Base-by-base conservation (phyloP, 2,888 invertebrate species). In the Tupiocoris notatus region DNA sequence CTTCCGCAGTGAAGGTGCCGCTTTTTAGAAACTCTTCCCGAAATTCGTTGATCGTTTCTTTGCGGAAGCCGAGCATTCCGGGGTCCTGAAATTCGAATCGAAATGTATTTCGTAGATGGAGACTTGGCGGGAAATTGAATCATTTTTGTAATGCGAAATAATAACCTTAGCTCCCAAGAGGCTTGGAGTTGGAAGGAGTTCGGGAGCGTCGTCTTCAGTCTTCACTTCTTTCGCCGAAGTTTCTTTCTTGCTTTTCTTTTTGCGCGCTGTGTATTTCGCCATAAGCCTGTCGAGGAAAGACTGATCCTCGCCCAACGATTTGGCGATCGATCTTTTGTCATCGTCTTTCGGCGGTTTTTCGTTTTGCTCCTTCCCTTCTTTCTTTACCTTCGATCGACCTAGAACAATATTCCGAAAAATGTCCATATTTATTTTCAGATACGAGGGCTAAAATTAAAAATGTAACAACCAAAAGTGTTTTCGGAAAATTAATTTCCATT, bases 261-360 rank as follows among this genome's bases (percentile, higher is more conserved):
- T 82, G 75, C 84, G 87, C 0, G 89, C 89, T 0, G 79, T 79
- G 81, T 88, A 91, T 82, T 89, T 89, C 82, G 90, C 88, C 39
- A 90, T 87, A 22, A 91, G 83, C 54, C 88, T 87, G 82, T 91
- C 91, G 18, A 90, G 86, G 79, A 91, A 90, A 0, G 90, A 89
- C 25, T 80, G 77, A 62, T 79, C 77, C 18, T 80, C 79, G 1
- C 77, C 89, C 87, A 2, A 66, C 2, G 67, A 63, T 54, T 79
- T 79, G 18, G 74, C 64, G 16, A 77, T 75, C 9, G 79, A 63
- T 24, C 77, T 77, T 18, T 75, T 75, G 18, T 77, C 77, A n/a
- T 76, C 68, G 9, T 75, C 66, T 17, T 57, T 59, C 22, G 18
- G 23, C n/a, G 18, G 24, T 74, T 39, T 54, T 16, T 58, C 71